These are phyloP conservation scores for Odocoileus virginianus DNA, from an alignment of 2,113 vertebrate species.

Conservation along the genomic window DNA sequence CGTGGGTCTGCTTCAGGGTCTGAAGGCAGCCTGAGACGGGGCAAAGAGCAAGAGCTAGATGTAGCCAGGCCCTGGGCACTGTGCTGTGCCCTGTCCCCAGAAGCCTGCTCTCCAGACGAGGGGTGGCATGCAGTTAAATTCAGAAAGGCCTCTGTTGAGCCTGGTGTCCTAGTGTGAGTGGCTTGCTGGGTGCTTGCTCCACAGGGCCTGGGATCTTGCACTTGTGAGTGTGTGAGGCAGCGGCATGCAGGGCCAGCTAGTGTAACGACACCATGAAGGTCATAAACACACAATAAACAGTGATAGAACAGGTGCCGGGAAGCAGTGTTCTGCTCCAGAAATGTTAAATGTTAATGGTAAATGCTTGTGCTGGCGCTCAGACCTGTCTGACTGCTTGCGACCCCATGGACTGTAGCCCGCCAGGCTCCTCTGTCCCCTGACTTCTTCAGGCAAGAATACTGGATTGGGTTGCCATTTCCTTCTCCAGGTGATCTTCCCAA, in stretches of 20 bases:
- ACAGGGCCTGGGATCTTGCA: not conserved
- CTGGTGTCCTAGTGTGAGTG: not conserved
- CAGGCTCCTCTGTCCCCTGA: not conserved
- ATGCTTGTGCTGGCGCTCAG: not conserved
- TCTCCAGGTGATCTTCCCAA: not conserved
- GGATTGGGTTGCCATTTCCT: not conserved
- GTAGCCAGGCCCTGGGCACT: not conserved
- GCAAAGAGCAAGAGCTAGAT: no score
- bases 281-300: not conserved
- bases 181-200: accelerated
- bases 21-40: accelerated
- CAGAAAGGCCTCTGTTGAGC: not conserved
- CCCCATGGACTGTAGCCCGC: not conserved
- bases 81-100: not conserved
- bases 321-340: not conserved
- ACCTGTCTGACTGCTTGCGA: not conserved
- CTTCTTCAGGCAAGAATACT: not conserved
- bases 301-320: accelerated
- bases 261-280: not conserved
- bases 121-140: not conserved
- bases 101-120: not conserved
- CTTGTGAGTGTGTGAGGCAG: not conserved
- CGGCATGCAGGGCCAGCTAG: accelerated
- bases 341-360: not conserved
- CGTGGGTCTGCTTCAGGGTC: accelerated